Base-by-base conservation (phyloP, 2,888 invertebrate species). In the Mesopsocus fuscifrons region DNA sequence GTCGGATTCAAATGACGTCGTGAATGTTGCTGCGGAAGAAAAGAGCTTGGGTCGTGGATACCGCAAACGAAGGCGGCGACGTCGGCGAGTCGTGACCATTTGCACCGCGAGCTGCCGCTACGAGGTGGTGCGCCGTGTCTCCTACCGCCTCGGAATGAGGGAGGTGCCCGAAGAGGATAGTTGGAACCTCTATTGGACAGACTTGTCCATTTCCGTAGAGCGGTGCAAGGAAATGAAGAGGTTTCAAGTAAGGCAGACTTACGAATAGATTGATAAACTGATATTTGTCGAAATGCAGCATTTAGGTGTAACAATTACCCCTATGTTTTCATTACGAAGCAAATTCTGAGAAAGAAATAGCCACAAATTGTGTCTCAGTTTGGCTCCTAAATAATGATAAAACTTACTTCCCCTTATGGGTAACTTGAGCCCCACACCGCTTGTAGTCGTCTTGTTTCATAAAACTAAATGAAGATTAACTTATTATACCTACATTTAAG, bases 131-230 rank as follows among this genome's bases (percentile, higher is more conserved):
- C 66, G 77, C 32, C 70, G 73, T 53, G 73, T 77, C 1, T 72
- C 80, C 2, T 64, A 70, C 46, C 72, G 74, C 48, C 77, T 75
- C 55, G 78, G 77, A 1, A 80, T 80, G 68, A 70, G 73, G 46
- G 80, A 82, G 57, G 84, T 84, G 0, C 67, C 71, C 1, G 85
- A 85, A 50, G 72, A 74, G 40, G 83, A 84, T 45, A 72, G 77
- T 42, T 92, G 91, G 91, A 84, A 85, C 58, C 71, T 92, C 49
- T 82, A 79, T 55, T 92, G 91, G 91, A 83, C 84, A 0, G 91
- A 91, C 57, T 72, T 79, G 54, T 79, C 83, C 50, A 78, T 91
- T 16, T 79, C 85, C 8, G 72, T 87, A 2, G 88, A 89, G 54
- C 63, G 82, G 42, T 85, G 82, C 38, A 88, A 88, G 60, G 84